Evolutionary conservation across 2,113 vertebrate species (phyloP).

Genomic region (Pitta sordida): DNA sequence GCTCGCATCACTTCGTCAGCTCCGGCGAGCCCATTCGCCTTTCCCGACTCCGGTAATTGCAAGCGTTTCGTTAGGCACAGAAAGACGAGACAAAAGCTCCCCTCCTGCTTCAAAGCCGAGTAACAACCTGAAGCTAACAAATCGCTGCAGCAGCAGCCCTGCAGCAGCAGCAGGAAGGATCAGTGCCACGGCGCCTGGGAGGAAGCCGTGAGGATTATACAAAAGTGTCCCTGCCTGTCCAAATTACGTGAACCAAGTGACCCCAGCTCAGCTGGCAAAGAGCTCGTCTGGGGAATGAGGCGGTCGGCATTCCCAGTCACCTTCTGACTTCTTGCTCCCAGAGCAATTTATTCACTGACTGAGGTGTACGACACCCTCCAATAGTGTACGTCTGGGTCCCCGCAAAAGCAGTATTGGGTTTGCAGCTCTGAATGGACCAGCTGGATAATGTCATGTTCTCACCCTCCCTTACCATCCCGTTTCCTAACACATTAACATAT

Average conservation of each 20-base stretch:
- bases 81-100: neutral
- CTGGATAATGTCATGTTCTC: neutral
- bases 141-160: neutral
- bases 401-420: neutral
- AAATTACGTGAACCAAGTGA: neutral
- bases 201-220: neutral
- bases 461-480: neutral
- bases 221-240: neutral
- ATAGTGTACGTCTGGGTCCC: neutral
- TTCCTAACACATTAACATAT: neutral
- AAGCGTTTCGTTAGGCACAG: neutral
- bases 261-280: slow-evolving; percentile 7
- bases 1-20: slow-evolving; percentile 59
- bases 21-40: neutral
- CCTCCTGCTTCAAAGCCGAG: slow-evolving; percentile 12
- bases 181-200: neutral
- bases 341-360: neutral
- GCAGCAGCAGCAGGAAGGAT: neutral
- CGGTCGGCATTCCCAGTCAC: neutral
- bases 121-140: neutral
- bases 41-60: neutral
- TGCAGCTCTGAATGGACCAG: neutral
- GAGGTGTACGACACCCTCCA: slow-evolving; percentile 46
- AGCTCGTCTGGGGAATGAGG: neutral
- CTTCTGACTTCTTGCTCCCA: neutral